These are phyloP conservation scores for Catocala nupta DNA, from an alignment of 2,888 invertebrate genomes.

Conservation along the genomic window DNA sequence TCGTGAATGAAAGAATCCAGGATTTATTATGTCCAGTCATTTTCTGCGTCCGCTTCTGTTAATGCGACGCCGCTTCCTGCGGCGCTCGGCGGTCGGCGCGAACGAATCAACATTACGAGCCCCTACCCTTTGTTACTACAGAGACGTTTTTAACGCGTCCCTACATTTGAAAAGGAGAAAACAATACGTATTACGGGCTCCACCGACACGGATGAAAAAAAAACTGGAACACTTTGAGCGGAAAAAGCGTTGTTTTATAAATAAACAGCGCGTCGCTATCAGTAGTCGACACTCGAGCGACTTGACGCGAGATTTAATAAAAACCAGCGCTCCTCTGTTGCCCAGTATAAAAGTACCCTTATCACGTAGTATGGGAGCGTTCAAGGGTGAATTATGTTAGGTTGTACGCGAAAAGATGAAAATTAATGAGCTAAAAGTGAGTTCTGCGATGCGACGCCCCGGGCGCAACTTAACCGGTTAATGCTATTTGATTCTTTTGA, in stretches of 20 bases:
- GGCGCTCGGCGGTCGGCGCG: conserved; percentile 47
- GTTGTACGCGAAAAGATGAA: conserved; percentile 82
- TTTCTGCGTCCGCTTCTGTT: conserved; percentile 53
- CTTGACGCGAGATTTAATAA: conserved; percentile 80
- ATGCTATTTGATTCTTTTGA: conserved; percentile 72
- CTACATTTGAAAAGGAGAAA: conserved; percentile 66
- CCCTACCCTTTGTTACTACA: conserved; percentile 61
- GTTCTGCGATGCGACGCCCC: conserved; percentile 62
- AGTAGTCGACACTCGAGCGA: conserved; percentile 83
- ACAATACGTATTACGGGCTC: conserved; percentile 65
- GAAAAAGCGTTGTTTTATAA: conserved; percentile 83
- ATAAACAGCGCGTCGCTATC: conserved; percentile 82
- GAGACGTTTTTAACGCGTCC: conserved; percentile 69
- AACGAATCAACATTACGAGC: conserved; percentile 53
- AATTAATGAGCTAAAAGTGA: conserved; percentile 86
- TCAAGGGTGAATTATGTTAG: conserved; percentile 85
- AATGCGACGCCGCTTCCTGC: conserved; percentile 59
- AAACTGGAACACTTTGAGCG: conserved; percentile 74
- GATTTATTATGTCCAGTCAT: conserved; percentile 61
- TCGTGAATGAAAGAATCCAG: conserved; percentile 56
- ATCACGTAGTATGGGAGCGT: conserved; percentile 83
- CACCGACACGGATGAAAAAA: conserved; percentile 62
- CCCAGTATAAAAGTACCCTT: conserved; percentile 78
- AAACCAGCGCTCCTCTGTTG: conserved; percentile 68
- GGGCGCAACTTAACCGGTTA: conserved; percentile 68